Evolutionary conservation across 1,140 invertebrate genomes (phyloP), one percentile per base, ranked within the genome.

Genomic region (Helicoverpa armigera): DNA sequence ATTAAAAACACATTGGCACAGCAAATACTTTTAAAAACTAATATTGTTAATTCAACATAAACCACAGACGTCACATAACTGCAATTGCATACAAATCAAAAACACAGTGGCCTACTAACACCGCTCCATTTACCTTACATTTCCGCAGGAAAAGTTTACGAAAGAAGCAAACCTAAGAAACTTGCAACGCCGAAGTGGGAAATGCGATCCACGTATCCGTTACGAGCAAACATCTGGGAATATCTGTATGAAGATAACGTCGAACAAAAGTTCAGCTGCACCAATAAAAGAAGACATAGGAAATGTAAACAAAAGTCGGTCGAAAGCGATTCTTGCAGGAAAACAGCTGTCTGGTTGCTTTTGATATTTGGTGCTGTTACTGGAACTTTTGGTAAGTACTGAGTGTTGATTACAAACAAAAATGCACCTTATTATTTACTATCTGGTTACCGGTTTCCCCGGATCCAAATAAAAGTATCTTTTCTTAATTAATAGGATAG

Each of bases 181-280:
- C 80, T 79, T 72, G 67, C 85, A 61, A 72, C 81, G 16, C 60
- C 85, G 54, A 83, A 76, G 4, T 84, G 86, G 79, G 86, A 87
- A 86, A 86, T 87, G 79, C 87, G 87, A 82, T 90, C 90, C 23
- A 85, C 83, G 75, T 87, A 89, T 78, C 84, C 87, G 69, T 75
- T 87, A 78, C 86, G 89, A 35, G 86, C 87, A 79, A 91, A 90
- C 85, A 90, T 92, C 80, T 92, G 88, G 83, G 88, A 92, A 83
- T 90, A 90, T 84, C 84, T 88, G 10, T 83, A 87, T 51, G 86
- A 88, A 77, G 85, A 87, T 76, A 88, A 86, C 63, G 78, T 67
- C 61, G 61, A 65, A 65, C 75, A 72, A 67, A 81, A 83, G 60
- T 83, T 83, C 50, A 83, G 80, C 12, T 73, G 73, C 56, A 18